Evolutionary conservation across 2,797 vertebrate genomes (phyloP).

Genomic region (Cetoscarus ocellatus): DNA sequence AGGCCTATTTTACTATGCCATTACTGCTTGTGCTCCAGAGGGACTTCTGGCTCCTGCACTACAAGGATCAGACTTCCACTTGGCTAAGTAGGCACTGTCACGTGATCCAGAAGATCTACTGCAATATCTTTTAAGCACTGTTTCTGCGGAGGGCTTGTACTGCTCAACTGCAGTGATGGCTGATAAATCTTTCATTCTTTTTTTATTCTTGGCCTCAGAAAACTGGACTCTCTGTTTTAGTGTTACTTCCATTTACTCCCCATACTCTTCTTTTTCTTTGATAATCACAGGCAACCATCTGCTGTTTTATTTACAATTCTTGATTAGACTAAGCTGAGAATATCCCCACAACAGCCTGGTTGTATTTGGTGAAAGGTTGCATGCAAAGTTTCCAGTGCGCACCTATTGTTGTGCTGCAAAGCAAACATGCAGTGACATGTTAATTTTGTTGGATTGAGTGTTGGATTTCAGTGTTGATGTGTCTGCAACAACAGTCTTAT

Average conservation of each 20-base stretch:
- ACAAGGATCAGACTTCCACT: slow-evolving; percentile 72
- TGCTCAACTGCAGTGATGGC: slow-evolving; percentile 29
- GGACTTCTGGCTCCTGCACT: slow-evolving; percentile 64
- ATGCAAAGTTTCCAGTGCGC: slow-evolving; percentile 5
- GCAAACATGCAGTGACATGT: slow-evolving; percentile 7
- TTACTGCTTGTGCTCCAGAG: slow-evolving; percentile 67
- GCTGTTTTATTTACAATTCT: slow-evolving; percentile 2
- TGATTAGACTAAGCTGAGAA: not conserved
- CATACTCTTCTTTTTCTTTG: not conserved
- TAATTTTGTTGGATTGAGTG: slow-evolving; percentile 18
- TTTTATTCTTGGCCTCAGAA: slow-evolving; percentile 6
- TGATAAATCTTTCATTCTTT: slow-evolving; percentile 30
- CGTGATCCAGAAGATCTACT: slow-evolving; percentile 63
- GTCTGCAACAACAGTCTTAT: slow-evolving; percentile 38
- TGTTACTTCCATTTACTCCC: slow-evolving; percentile 17
- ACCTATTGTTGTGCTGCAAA: not conserved
- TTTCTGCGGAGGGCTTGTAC: slow-evolving; percentile 45
- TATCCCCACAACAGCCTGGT: not conserved
- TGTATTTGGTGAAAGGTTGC: slow-evolving; percentile 2
- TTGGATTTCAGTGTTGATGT: slow-evolving; percentile 27
- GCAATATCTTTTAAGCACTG: slow-evolving; percentile 57
- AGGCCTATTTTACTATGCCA: slow-evolving; percentile 65
- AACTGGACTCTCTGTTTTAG: slow-evolving; percentile 11
- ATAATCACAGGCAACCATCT: slow-evolving; percentile 5
- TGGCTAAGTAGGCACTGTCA: slow-evolving; percentile 73